These are phyloP conservation scores for Apogon talboti DNA, from an alignment of 2,797 vertebrate species.

Conservation along the genomic window DNA sequence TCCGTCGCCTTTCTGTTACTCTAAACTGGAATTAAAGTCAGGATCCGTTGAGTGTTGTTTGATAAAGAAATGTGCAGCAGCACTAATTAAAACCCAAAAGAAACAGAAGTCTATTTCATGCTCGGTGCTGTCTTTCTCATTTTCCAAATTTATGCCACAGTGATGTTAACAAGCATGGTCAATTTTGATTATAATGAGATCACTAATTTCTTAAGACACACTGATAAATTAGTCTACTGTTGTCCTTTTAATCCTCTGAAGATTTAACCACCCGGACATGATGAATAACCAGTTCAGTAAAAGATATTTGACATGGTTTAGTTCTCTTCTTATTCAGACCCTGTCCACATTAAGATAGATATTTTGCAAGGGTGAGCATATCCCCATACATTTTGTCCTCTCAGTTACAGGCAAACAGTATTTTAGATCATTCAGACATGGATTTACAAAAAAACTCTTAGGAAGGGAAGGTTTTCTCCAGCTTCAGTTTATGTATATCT, in stretches of 20 bases:
- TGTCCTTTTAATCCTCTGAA: constrained; percentile 36
- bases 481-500: too few species aligned
- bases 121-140: neutral
- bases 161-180: constrained; percentile 22
- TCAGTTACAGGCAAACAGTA: too few species aligned
- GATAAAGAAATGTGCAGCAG: constrained; percentile 6
- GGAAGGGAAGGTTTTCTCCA: too few species aligned
- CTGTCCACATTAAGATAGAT: neutral
- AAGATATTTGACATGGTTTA: constrained; percentile 30
- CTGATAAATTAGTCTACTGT: constrained; percentile 28
- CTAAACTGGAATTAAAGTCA: constrained; percentile 23
- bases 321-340: constrained; percentile 9
- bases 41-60: constrained; percentile 15
- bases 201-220: constrained; percentile 11
- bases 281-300: constrained; percentile 9
- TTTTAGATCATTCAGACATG: too few species aligned
- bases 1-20: constrained; percentile 19
- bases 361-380: neutral
- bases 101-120: constrained; percentile 25
- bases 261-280: constrained; percentile 17
- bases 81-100: constrained; percentile 9
- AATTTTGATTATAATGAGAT: constrained; percentile 10
- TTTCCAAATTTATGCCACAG: neutral
- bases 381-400: too few species aligned
- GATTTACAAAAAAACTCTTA: too few species aligned